Evolutionary conservation across 2,888 invertebrate species (phyloP).

Genomic region (Tipula unca): DNA sequence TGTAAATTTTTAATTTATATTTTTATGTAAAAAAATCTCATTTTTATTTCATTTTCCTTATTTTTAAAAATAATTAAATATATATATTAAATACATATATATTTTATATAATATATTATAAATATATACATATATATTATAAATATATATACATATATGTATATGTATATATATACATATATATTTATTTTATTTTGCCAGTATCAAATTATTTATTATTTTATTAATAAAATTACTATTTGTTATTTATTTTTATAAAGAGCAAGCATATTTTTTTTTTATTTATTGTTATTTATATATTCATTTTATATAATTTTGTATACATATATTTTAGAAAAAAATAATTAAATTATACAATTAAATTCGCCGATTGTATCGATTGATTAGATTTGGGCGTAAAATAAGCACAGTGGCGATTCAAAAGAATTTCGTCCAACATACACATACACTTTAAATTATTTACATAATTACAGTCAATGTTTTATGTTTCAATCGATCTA

Average conservation of each 20-base stretch:
- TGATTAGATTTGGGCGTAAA: too few relatives aligned
- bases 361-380: not conserved
- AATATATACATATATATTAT: not conserved
- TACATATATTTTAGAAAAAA: not conserved
- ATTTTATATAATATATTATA: too few relatives aligned
- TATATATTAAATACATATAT: not conserved
- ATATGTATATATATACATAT: not conserved
- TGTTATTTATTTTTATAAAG: slow-evolving; percentile 4
- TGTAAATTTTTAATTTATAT: not conserved
- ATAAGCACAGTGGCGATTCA: not conserved
- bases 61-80: not conserved
- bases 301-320: not conserved
- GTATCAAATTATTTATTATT: slow-evolving; percentile 17
- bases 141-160: not conserved
- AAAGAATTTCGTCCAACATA: not conserved
- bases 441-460: not conserved
- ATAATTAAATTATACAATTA: not conserved
- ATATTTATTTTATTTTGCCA: slow-evolving; percentile 18
- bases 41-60: slow-evolving; percentile 2
- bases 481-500: too few relatives aligned
- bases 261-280: slow-evolving; percentile 15
- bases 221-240: not conserved
- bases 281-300: not conserved
- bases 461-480: too few relatives aligned
- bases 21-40: slow-evolving; percentile 16